These are phyloP conservation scores for Etheostoma nigrum DNA, from an alignment of 2,797 vertebrate species.

Conservation along the genomic window DNA sequence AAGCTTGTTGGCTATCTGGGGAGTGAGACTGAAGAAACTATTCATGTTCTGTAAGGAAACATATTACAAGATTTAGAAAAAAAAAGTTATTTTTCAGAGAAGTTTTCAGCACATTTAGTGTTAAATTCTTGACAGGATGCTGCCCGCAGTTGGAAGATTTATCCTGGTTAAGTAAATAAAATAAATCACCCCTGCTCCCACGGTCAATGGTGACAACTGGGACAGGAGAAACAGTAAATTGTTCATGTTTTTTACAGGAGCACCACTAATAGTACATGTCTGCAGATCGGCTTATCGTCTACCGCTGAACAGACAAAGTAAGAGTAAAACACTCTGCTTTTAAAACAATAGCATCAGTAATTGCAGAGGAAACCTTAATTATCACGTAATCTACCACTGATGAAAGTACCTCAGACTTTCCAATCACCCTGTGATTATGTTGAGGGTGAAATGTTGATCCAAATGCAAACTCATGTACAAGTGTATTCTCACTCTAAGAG, in stretches of 20 bases:
- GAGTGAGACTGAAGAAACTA: not conserved
- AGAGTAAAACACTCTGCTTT: not conserved
- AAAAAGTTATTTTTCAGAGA: constrained; percentile 2
- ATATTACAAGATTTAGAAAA: not conserved
- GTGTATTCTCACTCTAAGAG: not conserved
- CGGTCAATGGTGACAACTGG: constrained; percentile 31
- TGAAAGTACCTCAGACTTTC: not conserved
- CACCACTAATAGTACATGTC: constrained; percentile 34
- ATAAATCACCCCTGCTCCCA: constrained; percentile 50
- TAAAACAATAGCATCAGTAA: constrained; percentile 2
- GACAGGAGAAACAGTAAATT: constrained; percentile 38
- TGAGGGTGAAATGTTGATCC: not conserved
- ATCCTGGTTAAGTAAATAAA: constrained; percentile 50
- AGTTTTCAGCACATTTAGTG: constrained; percentile 10
- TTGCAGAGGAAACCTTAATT: constrained; percentile 24
- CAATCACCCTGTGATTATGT: not conserved
- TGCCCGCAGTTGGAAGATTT: constrained; percentile 26
- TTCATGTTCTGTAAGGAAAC: constrained; percentile 17
- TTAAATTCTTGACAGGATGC: constrained; percentile 32
- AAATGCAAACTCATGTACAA: not conserved
- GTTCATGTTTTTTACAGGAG: constrained; percentile 51
- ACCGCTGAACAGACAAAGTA: not conserved
- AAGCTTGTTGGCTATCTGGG: constrained; percentile 1
- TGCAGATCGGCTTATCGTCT: constrained; percentile 30
- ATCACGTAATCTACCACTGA: not conserved